phyloP scores from a whole-genome alignment of 2,797 vertebrate species.

The Pangasius krempfi region DNA sequence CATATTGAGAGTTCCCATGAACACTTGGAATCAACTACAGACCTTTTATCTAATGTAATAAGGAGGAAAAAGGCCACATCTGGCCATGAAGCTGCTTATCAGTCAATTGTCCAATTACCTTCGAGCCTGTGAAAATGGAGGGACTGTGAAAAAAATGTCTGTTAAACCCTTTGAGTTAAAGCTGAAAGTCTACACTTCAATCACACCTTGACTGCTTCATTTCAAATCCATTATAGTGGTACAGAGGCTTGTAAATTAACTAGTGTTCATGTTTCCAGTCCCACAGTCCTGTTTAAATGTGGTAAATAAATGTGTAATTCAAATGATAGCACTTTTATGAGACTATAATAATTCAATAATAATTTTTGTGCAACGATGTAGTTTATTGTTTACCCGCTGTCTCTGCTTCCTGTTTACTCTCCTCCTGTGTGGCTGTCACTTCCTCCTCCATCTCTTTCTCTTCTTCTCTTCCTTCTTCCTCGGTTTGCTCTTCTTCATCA shows the following conservation, averaged over 20 bases:
- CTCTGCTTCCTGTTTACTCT: slow-evolving; percentile 64
- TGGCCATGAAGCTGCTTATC: neutral
- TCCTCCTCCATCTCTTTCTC: slow-evolving; percentile 79
- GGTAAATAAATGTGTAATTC: neutral
- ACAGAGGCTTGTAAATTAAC: neutral
- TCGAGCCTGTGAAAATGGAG: neutral
- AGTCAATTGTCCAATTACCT: neutral
- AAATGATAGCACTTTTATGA: neutral
- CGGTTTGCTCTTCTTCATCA: slow-evolving; percentile 81
- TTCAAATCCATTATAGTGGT: neutral
- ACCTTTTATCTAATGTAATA: neutral
- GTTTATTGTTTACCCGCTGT: slow-evolving; percentile 65
- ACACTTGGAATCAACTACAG: too few species aligned
- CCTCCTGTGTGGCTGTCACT: slow-evolving; percentile 54
- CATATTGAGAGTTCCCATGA: neutral
- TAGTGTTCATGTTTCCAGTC: neutral
- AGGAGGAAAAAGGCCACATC: neutral
- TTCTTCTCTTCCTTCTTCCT: slow-evolving; percentile 76
- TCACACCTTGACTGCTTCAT: neutral
- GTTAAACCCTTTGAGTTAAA: neutral
- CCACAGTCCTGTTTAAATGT: neutral
- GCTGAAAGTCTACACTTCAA: neutral
- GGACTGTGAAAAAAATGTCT: neutral
- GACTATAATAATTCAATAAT: neutral
- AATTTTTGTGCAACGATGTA: neutral